phyloP scores from a whole-genome alignment of 2,888 invertebrate species.

The Archaeoteleia sp. region DNA sequence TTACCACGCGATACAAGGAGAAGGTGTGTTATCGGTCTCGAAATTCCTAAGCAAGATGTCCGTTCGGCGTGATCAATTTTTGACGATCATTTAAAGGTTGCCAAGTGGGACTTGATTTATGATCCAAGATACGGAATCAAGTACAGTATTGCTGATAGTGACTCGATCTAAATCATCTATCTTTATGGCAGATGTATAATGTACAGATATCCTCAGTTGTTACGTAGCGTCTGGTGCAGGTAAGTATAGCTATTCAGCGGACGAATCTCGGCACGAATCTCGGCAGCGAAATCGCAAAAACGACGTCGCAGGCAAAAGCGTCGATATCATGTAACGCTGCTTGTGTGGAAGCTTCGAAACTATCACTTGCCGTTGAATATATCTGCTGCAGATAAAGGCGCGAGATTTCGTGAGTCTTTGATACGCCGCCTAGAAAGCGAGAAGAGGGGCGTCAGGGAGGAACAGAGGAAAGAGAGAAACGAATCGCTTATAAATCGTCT shows the following conservation, averaged over 20 bases:
- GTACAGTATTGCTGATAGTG: constrained; percentile 21
- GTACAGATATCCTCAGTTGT: constrained; percentile 21
- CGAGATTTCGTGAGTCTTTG: constrained; percentile 48
- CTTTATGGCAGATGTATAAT: constrained; percentile 30
- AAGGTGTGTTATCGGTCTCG: too few species aligned
- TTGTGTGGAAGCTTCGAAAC: constrained; percentile 45
- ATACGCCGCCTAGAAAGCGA: constrained; percentile 39
- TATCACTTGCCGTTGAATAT: constrained; percentile 50
- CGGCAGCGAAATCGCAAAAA: constrained; percentile 38
- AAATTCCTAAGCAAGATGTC: too few species aligned
- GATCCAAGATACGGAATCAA: constrained; percentile 3
- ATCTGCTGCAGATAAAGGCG: constrained; percentile 44
- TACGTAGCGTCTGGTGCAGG: constrained; percentile 30
- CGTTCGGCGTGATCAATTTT: neutral
- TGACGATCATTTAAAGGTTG: constrained; percentile 11
- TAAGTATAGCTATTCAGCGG: constrained; percentile 26
- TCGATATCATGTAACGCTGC: constrained; percentile 43
- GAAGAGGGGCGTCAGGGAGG: constrained; percentile 18
- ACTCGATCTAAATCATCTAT: constrained; percentile 30
- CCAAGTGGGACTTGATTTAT: constrained; percentile 6
- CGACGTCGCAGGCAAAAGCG: constrained; percentile 27
- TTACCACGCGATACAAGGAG: too few species aligned
- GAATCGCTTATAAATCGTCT: constrained; percentile 32
- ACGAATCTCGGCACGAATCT: constrained; percentile 31
- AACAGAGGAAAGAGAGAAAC: constrained; percentile 1